phyloP scores from a whole-genome alignment of 2,113 vertebrate genomes.

The Pterocles burchelli region DNA sequence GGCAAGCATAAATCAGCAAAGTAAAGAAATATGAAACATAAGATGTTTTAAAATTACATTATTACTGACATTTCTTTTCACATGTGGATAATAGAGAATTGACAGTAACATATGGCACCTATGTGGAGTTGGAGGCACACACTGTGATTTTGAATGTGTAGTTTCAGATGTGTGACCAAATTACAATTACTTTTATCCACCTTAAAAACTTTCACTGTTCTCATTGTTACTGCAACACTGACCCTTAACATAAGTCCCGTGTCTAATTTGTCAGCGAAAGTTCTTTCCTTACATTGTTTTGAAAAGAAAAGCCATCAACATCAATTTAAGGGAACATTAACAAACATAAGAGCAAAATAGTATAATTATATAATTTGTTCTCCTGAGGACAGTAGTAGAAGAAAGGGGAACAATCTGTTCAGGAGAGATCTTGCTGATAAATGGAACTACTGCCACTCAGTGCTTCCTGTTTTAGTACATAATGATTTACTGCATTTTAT shows the following conservation, averaged over 20 bases:
- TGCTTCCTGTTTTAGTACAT: neutral
- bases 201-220: neutral
- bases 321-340: neutral
- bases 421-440: neutral
- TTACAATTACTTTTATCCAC: neutral
- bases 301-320: neutral
- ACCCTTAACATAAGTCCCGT: neutral
- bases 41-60: neutral
- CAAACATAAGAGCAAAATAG: neutral
- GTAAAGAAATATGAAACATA: neutral
- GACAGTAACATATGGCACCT: neutral
- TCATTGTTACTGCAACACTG: neutral
- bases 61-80: neutral
- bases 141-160: neutral
- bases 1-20: neutral
- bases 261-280: neutral
- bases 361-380: neutral
- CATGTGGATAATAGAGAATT: neutral
- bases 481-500: slow-evolving; percentile 8
- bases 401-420: neutral
- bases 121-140: neutral
- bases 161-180: neutral
- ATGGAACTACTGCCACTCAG: neutral
- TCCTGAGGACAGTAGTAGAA: neutral
- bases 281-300: slow-evolving; percentile 36